phyloP scores from a whole-genome alignment of 2,888 invertebrate genomes.

The Meteorus colon region DNA sequence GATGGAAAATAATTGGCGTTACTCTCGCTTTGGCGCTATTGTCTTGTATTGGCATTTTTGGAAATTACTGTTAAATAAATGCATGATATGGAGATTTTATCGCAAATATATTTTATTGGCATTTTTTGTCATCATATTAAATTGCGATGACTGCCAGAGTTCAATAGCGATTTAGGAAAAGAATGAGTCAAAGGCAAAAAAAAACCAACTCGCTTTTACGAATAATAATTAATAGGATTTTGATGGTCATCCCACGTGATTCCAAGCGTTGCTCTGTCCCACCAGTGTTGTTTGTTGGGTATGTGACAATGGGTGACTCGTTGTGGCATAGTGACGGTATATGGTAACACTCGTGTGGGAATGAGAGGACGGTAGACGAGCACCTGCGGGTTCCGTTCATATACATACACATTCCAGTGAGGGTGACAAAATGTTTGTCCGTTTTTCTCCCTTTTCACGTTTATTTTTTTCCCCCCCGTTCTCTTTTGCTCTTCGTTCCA shows the following conservation, averaged over 20 bases:
- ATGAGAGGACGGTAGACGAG: not conserved
- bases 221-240: slow-evolving; percentile 38
- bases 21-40: not conserved
- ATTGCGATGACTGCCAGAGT: not conserved
- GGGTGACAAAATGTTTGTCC: slow-evolving; percentile 34
- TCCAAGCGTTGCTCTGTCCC: slow-evolving; percentile 15
- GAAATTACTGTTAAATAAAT: not conserved
- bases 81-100: not conserved
- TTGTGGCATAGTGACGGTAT: slow-evolving; percentile 28
- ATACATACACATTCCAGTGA: not conserved
- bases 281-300: slow-evolving; percentile 23
- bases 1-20: slow-evolving; percentile 19
- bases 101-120: not conserved
- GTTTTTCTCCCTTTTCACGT: slow-evolving; percentile 12
- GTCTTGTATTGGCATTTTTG: not conserved
- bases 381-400: slow-evolving; percentile 35
- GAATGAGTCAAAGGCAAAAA: not conserved
- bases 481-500: slow-evolving; percentile 1
- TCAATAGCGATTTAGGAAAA: not conserved
- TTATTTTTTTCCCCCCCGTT: not conserved
- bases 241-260: slow-evolving; percentile 35
- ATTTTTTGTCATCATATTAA: not conserved
- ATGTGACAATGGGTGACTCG: slow-evolving; percentile 20
- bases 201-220: slow-evolving; percentile 3
- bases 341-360: not conserved